Conservation (phyloP, 2,888 invertebrate genomes). For the Caenorhabditis uteleia region DNA sequence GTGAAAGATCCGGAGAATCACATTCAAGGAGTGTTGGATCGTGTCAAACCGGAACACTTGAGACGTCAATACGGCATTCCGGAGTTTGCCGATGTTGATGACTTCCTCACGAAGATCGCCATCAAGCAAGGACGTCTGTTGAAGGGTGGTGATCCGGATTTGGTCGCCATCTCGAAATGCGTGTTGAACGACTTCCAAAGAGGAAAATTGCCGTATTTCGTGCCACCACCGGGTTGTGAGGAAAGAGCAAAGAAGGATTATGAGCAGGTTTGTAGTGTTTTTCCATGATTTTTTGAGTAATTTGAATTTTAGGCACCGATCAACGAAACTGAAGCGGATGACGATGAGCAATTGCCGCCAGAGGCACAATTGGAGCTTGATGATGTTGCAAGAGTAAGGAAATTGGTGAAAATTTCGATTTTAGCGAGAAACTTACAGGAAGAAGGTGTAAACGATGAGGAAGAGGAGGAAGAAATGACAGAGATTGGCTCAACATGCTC, state of each 20-base stretch:
- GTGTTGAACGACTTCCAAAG: constrained; percentile 98
- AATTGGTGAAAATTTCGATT: neutral
- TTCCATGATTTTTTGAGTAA: too few relatives aligned
- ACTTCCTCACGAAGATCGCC: constrained; percentile 91
- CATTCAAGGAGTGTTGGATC: constrained; percentile 82
- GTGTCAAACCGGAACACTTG: constrained; percentile 88
- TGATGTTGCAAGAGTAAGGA: constrained; percentile 23
- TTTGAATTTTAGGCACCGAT: constrained; percentile 54
- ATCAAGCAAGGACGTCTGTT: constrained; percentile 85
- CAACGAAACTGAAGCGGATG: constrained; percentile 61
- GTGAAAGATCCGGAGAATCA: constrained; percentile 94
- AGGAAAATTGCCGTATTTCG: constrained; percentile 82
- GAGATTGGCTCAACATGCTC: constrained; percentile 61
- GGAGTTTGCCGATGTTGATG: constrained; percentile 81
- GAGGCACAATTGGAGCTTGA: constrained; percentile 35
- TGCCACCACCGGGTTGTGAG: constrained; percentile 62
- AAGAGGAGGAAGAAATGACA: constrained; percentile 57
- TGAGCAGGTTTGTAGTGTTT: constrained; percentile 35
- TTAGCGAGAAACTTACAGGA: constrained; percentile 9
- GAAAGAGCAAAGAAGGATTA: constrained; percentile 50
- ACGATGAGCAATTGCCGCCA: constrained; percentile 50
- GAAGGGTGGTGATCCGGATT: constrained; percentile 96
- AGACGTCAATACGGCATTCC: constrained; percentile 84
- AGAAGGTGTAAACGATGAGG: constrained; percentile 24
- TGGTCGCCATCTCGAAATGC: constrained; percentile 87